Evolutionary conservation across 2,888 invertebrate genomes (phyloP).

Genomic region (Apotomis capreana): DNA sequence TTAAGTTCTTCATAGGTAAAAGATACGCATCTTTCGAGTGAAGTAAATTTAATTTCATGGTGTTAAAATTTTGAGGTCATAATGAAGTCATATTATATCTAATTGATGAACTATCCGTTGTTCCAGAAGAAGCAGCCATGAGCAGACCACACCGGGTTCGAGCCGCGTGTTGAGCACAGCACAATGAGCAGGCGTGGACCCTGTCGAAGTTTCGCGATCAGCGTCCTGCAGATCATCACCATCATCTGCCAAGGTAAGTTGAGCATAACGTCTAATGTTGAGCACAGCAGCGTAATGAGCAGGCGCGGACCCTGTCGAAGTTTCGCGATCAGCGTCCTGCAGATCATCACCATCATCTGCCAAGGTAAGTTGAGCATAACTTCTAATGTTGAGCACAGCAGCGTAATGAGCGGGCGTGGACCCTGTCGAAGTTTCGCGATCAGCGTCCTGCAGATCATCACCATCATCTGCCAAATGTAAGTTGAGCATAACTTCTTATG

Average conservation of each 20-base stretch:
- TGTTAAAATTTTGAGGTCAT: too few relatives aligned
- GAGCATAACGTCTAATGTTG: not conserved
- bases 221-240: constrained; percentile 84
- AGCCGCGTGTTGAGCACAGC: constrained; percentile 52
- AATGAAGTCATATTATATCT: too few relatives aligned
- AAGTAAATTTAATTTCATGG: too few relatives aligned
- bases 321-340: constrained; percentile 83
- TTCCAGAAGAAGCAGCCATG: constrained; percentile 40
- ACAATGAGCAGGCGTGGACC: constrained; percentile 72
- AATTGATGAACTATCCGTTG: not conserved
- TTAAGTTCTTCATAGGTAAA: too few relatives aligned
- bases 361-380: too few relatives aligned
- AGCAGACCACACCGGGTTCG: constrained; percentile 44
- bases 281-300: too few relatives aligned
- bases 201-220: constrained; percentile 80
- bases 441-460: too few relatives aligned
- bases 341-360: constrained; percentile 84
- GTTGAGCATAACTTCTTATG: too few relatives aligned
- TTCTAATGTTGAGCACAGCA: not conserved
- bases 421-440: too few relatives aligned
- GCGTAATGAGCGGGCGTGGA: too few relatives aligned
- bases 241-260: constrained; percentile 83
- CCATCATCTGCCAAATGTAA: too few relatives aligned
- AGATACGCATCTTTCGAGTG: too few relatives aligned
- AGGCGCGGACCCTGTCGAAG: constrained; percentile 69